Evolutionary conservation across 53 echinoderm and acorn worm species (phyloP).

Genomic region (Zoroaster sp.): DNA sequence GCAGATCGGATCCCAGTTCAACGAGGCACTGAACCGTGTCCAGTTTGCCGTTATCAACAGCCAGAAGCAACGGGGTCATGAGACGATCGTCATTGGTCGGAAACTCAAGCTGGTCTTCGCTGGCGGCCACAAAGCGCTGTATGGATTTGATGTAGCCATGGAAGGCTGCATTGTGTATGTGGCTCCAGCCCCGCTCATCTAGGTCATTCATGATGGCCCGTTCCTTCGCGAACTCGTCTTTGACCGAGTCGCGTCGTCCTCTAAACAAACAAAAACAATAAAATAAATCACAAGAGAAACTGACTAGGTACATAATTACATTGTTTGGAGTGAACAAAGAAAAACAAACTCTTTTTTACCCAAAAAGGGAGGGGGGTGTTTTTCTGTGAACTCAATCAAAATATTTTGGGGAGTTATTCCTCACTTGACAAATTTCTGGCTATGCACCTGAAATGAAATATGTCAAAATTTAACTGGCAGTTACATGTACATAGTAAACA

Average conservation of each 20-base stretch:
- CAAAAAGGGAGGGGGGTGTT: too few species aligned
- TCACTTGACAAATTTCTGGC: too few species aligned
- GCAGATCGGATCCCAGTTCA: conserved; percentile 81
- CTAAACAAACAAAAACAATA: conserved; percentile 37
- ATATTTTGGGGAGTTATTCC: too few species aligned
- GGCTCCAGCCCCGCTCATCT: conserved; percentile 97
- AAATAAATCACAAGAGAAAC: too few species aligned
- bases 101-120: conserved; percentile 96
- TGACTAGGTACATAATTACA: too few species aligned
- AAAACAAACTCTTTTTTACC: too few species aligned
- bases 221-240: conserved; percentile 98
- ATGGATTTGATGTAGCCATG: conserved; percentile 96
- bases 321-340: too few species aligned
- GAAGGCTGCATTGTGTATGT: conserved; percentile 96
- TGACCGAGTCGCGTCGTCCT: conserved; percentile 80
- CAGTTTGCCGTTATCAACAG: conserved; percentile 89
- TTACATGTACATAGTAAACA: too few species aligned
- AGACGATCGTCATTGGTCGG: conserved; percentile 90
- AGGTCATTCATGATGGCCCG: conserved; percentile 97
- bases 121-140: conserved; percentile 91
- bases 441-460: too few species aligned
- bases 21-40: conserved; percentile 87
- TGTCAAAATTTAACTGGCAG: too few species aligned
- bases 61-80: conserved; percentile 90
- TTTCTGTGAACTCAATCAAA: too few species aligned